Evolutionary conservation across 2,113 vertebrate genomes (phyloP), one percentile per base, ranked within the genome.

Genomic region (Syngnathus floridae): DNA sequence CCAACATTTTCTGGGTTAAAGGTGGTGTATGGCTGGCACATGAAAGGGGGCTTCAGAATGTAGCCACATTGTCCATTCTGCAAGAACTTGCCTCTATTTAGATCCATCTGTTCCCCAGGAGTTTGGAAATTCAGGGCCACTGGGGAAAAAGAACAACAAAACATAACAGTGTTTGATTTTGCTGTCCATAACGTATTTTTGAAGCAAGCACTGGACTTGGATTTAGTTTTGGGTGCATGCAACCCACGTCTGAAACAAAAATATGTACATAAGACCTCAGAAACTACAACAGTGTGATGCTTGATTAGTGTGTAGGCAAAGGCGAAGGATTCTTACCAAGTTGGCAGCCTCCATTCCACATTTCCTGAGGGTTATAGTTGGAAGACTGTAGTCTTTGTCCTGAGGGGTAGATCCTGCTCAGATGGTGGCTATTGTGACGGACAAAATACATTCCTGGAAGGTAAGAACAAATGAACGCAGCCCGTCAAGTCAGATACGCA

Each of bases 51-150:
- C 68, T 98, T 97, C 67, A 98, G 91, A 60, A 92, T 38, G 5
- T 93, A 97, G 0, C 97, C 97, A 0, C 94, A 95, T 65, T 73
- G 17, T 5, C 93, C 94, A 0, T 99, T 99, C 64, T 91, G 79
- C 71, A 93, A 90, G 85, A 98, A 99, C 59, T 91, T 91, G 5
- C 97, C 97, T 0, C 89, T 56, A 38, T 99, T 98, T 46, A 99
- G 86, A 73, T 98, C 95, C 97, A 99, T 99, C 88, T 94, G 93
- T 0, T 92, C 93, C 1, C 95, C 94, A 0, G 91, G 90, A 0
- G 96, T 99, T 88, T 99, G 97, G 89, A 96, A 97, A 88, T 99
- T 99, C 58, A 99, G 87, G 12, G 97, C 95, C 86, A 97, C 97
- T 98, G 84, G 0, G 76, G 40, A 11, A 3, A 41, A 41, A 64